Conservation (phyloP, 2,888 invertebrate genomes). For the Pilophorus perplexus region DNA sequence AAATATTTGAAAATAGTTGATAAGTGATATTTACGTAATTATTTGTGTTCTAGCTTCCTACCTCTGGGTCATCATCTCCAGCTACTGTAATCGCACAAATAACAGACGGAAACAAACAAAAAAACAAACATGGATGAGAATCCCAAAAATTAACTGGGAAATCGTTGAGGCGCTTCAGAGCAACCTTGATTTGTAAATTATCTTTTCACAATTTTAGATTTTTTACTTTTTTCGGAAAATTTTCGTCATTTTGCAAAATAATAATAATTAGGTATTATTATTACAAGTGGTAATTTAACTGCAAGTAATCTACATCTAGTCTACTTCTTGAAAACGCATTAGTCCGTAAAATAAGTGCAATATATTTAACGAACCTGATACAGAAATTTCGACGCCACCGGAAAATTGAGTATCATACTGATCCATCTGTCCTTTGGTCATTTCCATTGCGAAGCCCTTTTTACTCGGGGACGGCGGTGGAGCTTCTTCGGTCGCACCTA, state of each 20-base stretch:
- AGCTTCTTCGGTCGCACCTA: conserved; percentile 18
- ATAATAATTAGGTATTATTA: too few relatives aligned
- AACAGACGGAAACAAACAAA: conserved; percentile 25
- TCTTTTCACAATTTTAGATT: too few relatives aligned
- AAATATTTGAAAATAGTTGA: conserved; percentile 28
- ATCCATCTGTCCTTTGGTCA: conserved; percentile 68
- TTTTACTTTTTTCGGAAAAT: too few relatives aligned
- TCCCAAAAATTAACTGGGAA: too few relatives aligned
- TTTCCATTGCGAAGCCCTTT: conserved; percentile 57
- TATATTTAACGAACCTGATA: conserved; percentile 47
- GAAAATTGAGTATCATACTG: conserved; percentile 72
- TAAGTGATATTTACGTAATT: conserved; percentile 34
- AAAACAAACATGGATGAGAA: too few relatives aligned
- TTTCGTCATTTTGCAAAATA: too few relatives aligned
- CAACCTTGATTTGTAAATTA: too few relatives aligned
- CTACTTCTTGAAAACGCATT: too few relatives aligned
- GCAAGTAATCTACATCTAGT: too few relatives aligned
- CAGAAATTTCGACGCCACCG: conserved; percentile 47
- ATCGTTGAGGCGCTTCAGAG: too few relatives aligned
- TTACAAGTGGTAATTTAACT: too few relatives aligned
- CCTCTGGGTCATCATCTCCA: conserved; percentile 40
- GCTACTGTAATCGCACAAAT: conserved; percentile 35
- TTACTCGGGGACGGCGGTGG: conserved; percentile 25
- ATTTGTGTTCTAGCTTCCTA: conserved; percentile 41
- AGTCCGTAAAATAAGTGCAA: too few relatives aligned